A percentile compares a stretch with the other conserved stretches of the same genome.
phyloP scores from a whole-genome alignment of 2,797 vertebrate genomes.

The Phalanger gymnotis region DNA sequence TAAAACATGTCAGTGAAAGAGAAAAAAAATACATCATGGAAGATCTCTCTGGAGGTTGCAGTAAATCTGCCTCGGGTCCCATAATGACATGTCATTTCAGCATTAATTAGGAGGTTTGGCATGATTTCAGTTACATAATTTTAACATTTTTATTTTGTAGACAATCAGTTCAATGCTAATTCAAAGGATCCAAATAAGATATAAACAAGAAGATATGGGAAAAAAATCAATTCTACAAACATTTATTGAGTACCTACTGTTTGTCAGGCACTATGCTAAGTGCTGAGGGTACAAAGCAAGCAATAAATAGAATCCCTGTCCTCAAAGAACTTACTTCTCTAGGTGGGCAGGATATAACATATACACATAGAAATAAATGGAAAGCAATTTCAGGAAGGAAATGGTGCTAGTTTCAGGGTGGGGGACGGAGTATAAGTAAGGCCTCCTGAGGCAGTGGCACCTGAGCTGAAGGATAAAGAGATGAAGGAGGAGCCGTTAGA shows the following conservation, averaged over 20 bases:
- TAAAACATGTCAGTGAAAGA: not conserved
- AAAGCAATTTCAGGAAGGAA: not conserved
- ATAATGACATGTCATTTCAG: not conserved
- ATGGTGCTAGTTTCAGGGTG: not conserved
- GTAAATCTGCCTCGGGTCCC: not conserved
- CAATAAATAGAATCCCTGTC: not conserved
- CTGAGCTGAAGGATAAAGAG: not conserved
- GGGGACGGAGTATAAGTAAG: not conserved
- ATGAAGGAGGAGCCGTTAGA: not conserved
- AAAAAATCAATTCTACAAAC: not conserved
- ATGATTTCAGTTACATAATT: not conserved
- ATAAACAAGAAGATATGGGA: not conserved
- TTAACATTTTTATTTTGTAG: not conserved
- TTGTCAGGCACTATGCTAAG: not conserved
- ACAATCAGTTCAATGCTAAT: not conserved
- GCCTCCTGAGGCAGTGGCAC: not conserved
- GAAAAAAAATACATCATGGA: not conserved
- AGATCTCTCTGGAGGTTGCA: not conserved
- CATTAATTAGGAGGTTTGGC: conserved; percentile 2
- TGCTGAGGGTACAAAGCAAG: not conserved
- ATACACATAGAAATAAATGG: not conserved
- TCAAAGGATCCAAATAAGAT: not conserved
- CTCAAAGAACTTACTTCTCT: not conserved
- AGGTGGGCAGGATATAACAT: not conserved
- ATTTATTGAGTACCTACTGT: not conserved